Percentiles rank a stretch among this genome's conserved stretches.
phyloP scores from a whole-genome alignment of 1,140 invertebrate genomes.

The Coptotermes formosanus region DNA sequence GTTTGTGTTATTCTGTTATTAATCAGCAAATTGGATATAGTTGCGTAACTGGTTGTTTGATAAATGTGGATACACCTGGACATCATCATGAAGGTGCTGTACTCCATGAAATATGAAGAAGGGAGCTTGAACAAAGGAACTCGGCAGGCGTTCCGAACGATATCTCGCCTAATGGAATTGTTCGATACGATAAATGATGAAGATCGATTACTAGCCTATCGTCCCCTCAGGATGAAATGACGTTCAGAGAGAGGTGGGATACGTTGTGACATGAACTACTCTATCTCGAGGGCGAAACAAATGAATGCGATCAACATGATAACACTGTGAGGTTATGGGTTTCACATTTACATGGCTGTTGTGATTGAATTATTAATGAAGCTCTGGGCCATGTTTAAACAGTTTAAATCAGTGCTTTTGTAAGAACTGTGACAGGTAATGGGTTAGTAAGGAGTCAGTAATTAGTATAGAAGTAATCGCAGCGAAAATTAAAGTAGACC shows the following conservation, averaged over 20 bases:
- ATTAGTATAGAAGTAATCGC: too few species aligned
- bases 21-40: not conserved
- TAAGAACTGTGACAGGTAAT: too few species aligned
- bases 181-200: conserved; percentile 16
- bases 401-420: too few species aligned
- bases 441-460: too few species aligned
- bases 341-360: too few species aligned
- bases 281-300: not conserved
- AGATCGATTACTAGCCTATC: not conserved
- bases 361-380: conserved; percentile 1
- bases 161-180: conserved; percentile 15
- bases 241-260: too few species aligned
- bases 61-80: not conserved
- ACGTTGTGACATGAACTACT: not conserved
- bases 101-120: not conserved
- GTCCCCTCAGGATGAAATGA: not conserved
- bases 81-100: not conserved
- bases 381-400: not conserved
- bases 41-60: not conserved
- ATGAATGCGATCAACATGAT: not conserved
- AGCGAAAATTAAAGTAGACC: too few species aligned
- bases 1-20: not conserved
- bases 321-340: too few species aligned
- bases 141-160: not conserved
- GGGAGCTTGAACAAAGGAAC: not conserved